Evolutionary conservation across 1,140 invertebrate species (phyloP), one percentile per base, ranked within the genome.

Genomic region (Drosophila pectinifera): DNA sequence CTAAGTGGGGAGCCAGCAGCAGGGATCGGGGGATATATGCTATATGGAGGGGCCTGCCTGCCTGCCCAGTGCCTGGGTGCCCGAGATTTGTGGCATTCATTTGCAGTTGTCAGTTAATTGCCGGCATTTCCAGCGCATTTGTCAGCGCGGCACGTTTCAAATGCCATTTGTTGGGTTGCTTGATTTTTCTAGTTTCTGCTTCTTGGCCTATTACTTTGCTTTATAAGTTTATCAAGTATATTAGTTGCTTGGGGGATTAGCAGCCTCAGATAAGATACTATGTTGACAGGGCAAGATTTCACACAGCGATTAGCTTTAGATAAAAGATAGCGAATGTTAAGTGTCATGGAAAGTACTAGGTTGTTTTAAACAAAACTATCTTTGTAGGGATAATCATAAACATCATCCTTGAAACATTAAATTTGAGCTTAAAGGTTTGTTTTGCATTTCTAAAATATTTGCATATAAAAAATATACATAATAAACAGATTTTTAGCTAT

Each of bases 51-150:
- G n/a, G 43, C 11, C 24, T 53, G 45, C 45, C 22, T 22, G 42
- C 43, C n/a, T n/a, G n/a, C n/a, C n/a, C n/a, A n/a, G n/a, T n/a
- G n/a, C n/a, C 22, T 54, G 46, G 63, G 31, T 68, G 62, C 49
- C 24, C 49, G 64, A 41, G 16, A 49, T 57, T 57, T 48, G 43
- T 68, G 68, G 64, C 68, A 72, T 72, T 69, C 61, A 65, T 69
- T 69, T 80, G 77, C 78, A 76, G 55, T 64, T 83, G 69, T 62
- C 74, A 78, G 59, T 65, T 75, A 83, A 83, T 79, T 82, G 80
- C 69, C 57, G 68, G 80, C 57, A 73, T 81, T 78, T 81, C 68
- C 54, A 62, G 73, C 67, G 53, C 61, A 62, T 82, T 81, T 81
- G 45, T 74, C 55, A 65, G 58, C 26, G 34, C 28, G 36, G 36